Conservation (phyloP, 1,140 invertebrate species). For the Caenorhabditis inopinata region DNA sequence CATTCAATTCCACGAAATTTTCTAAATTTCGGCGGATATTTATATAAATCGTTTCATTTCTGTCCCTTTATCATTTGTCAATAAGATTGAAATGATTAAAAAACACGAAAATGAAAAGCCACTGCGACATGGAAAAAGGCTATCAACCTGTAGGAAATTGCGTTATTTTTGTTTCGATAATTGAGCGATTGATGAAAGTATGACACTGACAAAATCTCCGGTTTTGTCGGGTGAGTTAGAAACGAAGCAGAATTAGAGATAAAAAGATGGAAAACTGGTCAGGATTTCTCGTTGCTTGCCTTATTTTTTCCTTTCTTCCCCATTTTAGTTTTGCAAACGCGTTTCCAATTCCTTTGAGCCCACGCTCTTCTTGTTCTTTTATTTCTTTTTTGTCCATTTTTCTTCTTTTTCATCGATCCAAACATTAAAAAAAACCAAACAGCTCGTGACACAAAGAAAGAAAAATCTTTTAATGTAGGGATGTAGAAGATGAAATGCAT, state of each 20-base stretch:
- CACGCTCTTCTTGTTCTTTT: not conserved
- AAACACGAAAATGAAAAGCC: not conserved
- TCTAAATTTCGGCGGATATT: no score
- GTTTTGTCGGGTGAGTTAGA: not conserved
- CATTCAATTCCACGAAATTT: no score
- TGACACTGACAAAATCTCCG: conserved; percentile 5
- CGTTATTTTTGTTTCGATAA: not conserved
- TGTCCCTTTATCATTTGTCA: not conserved
- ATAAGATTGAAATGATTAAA: not conserved
- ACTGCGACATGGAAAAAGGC: not conserved
- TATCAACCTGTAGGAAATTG: conserved; percentile 7
- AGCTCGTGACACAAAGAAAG: not conserved
- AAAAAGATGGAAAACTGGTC: not conserved
- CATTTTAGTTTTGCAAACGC: not conserved
- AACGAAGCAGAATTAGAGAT: no score
- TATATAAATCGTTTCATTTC: no score
- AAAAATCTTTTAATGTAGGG: not conserved
- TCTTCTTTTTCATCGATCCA: not conserved
- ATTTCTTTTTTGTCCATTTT: not conserved
- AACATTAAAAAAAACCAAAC: not conserved
- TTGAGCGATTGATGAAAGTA: not conserved
- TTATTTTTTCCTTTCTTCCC: not conserved
- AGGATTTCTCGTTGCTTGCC: not conserved
- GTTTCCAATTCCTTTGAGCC: conserved; percentile 12
- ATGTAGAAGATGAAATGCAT: not conserved